phyloP scores from a whole-genome alignment of 2,113 vertebrate species.

The Turnix velox region DNA sequence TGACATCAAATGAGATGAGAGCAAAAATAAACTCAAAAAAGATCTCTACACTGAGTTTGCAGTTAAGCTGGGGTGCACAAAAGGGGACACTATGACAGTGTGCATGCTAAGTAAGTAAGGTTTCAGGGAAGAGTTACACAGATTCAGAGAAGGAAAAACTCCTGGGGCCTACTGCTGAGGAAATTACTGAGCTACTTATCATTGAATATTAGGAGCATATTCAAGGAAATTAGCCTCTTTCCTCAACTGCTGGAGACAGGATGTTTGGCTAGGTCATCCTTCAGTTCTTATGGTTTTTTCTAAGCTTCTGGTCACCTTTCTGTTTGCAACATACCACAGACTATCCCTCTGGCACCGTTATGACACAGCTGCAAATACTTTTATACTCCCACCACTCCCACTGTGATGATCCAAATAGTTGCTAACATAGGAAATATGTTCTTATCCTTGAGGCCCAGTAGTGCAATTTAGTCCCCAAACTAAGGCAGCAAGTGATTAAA shows the following conservation, averaged over 20 bases:
- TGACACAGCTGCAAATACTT: neutral
- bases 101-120: neutral
- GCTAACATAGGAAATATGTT: neutral
- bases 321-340: neutral
- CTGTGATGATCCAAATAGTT: neutral
- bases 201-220: neutral
- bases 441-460: neutral
- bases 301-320: neutral
- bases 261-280: neutral
- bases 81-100: neutral
- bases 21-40: neutral
- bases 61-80: neutral
- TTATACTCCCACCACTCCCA: neutral
- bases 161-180: neutral
- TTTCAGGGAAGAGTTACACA: neutral
- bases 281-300: neutral
- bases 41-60: neutral
- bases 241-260: neutral
- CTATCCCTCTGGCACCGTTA: neutral
- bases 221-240: neutral
- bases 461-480: neutral
- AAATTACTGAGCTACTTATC: neutral
- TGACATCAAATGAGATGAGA: neutral
- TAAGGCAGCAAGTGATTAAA: rapidly evolving
- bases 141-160: neutral